Percentiles rank a stretch among this genome's conserved stretches.
Evolutionary conservation across 2,888 invertebrate species (phyloP).

Genomic region (Aproaerema taeniolella): DNA sequence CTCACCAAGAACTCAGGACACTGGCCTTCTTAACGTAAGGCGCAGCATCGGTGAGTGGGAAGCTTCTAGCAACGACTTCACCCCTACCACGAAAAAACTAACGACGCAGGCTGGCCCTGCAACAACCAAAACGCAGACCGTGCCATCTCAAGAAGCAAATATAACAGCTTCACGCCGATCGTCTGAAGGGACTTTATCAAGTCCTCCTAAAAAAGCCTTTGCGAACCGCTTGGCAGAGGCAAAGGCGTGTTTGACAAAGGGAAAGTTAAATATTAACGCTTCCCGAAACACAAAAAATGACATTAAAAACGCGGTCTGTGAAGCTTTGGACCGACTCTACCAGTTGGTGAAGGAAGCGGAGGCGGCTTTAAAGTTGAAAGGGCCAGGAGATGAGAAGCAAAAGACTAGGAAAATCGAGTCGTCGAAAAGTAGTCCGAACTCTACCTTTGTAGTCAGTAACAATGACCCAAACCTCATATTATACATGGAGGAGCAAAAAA

Average conservation of each 20-base stretch:
- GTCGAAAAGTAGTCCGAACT: background rate
- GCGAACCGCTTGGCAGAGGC: background rate
- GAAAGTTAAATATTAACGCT: background rate
- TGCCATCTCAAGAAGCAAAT: background rate
- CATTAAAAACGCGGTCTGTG: background rate
- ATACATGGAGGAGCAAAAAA: background rate
- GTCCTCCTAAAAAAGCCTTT: background rate
- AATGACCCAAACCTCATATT: background rate
- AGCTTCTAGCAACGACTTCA: no score
- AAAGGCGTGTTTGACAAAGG: background rate
- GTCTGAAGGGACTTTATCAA: background rate
- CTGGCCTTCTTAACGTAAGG: no score
- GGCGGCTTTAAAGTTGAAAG: background rate
- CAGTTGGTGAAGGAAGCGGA: background rate
- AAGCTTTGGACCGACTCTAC: background rate
- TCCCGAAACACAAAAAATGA: background rate
- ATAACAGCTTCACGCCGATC: background rate
- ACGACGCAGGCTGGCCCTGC: background rate
- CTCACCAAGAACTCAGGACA: no score
- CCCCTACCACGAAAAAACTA: no score
- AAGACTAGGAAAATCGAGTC: background rate
- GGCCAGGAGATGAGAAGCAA: background rate
- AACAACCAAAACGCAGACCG: background rate
- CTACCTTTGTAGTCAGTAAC: background rate
- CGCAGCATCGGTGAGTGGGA: no score